Evolutionary conservation across 2,113 vertebrate genomes (phyloP).

Genomic region (Polyodon spathula): DNA sequence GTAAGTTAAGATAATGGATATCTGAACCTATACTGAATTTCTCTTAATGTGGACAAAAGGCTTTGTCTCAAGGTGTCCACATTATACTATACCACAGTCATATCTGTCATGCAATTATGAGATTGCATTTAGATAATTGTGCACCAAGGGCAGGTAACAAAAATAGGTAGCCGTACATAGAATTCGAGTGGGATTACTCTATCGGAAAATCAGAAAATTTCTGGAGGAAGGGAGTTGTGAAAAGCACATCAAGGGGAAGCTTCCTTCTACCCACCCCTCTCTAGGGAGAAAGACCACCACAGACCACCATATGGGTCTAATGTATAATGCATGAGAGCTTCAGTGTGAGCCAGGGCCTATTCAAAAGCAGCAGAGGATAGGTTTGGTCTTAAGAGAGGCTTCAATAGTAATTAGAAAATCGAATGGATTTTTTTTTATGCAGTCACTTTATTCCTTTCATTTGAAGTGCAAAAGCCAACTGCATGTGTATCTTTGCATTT

Average conservation of each 20-base stretch:
- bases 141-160: too few species aligned
- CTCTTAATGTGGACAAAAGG: too few species aligned
- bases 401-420: conserved; percentile 61
- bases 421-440: conserved; percentile 59
- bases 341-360: conserved; percentile 33
- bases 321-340: conserved; percentile 62
- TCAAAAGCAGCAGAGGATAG: conserved; percentile 19
- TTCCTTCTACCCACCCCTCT: conserved; percentile 28
- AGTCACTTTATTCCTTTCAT: conserved; percentile 44
- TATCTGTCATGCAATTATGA: too few species aligned
- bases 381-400: conserved; percentile 42
- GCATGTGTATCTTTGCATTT: conserved; percentile 53
- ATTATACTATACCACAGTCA: too few species aligned
- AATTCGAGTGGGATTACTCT: not conserved
- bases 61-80: too few species aligned
- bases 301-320: conserved; percentile 64
- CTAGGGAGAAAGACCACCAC: conserved; percentile 48
- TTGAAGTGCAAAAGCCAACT: conserved; percentile 54
- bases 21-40: too few species aligned
- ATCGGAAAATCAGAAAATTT: not conserved
- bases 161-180: too few species aligned
- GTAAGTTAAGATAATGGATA: too few species aligned
- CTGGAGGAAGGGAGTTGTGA: conserved; percentile 31
- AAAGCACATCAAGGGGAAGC: conserved; percentile 26
- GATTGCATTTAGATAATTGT: too few species aligned